phyloP scores from a whole-genome alignment of 2,888 invertebrate genomes.

The Lithophane socia region DNA sequence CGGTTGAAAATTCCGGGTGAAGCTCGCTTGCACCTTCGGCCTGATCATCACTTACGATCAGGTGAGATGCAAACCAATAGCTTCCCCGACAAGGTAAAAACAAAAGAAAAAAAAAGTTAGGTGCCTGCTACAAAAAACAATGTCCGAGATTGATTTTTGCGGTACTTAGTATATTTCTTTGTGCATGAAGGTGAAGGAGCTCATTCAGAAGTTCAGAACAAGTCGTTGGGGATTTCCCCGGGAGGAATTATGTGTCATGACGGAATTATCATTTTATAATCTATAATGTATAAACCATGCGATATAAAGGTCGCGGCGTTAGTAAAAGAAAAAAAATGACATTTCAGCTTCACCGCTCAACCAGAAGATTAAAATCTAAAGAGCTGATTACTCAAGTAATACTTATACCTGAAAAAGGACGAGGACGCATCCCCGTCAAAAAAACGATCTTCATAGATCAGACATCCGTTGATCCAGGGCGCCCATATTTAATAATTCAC shows the following conservation, averaged over 20 bases:
- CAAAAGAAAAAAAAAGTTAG: too few relatives aligned
- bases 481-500: neutral
- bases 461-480: neutral
- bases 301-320: neutral
- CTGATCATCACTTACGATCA: too few relatives aligned
- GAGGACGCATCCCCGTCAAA: neutral
- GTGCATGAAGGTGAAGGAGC: neutral
- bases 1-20: too few relatives aligned
- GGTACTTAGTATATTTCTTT: neutral
- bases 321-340: too few relatives aligned
- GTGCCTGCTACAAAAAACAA: neutral
- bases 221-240: neutral
- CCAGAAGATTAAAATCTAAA: neutral
- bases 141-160: neutral
- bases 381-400: neutral
- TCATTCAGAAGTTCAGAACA: neutral
- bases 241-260: neutral
- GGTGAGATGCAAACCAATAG: too few relatives aligned
- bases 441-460: neutral
- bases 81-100: too few relatives aligned
- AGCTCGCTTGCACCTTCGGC: too few relatives aligned
- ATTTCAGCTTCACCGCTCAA: neutral
- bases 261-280: too few relatives aligned
- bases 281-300: neutral
- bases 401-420: neutral